Conservation (phyloP, 2,113 vertebrate genomes). For the Podarcis raffonei region DNA sequence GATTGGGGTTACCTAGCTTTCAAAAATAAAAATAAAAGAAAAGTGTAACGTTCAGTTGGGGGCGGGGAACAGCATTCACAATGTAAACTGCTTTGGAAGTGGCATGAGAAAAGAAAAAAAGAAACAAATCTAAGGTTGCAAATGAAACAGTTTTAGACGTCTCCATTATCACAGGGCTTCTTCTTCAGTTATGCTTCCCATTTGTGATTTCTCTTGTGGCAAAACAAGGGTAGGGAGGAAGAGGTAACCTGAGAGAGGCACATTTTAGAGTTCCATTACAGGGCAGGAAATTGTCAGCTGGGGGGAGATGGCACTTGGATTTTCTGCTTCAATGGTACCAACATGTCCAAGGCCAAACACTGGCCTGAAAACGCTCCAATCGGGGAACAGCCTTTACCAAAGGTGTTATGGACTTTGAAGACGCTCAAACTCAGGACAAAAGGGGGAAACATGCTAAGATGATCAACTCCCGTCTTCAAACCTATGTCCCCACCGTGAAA, state of each 20-base stretch:
- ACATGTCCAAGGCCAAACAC: neutral
- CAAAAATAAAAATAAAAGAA: neutral
- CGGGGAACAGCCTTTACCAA: no score
- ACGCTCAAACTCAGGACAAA: no score
- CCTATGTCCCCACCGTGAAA: no score
- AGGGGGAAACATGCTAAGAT: no score
- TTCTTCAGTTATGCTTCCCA: fast-evolving
- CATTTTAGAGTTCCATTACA: neutral
- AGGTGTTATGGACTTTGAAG: no score
- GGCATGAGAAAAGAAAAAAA: neutral
- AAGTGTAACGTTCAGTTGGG: slow-evolving; percentile 9
- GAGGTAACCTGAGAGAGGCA: neutral
- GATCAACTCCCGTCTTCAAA: no score
- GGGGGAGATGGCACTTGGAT: neutral
- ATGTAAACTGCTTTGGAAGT: fast-evolving
- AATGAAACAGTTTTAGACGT: neutral
- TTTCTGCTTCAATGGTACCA: neutral
- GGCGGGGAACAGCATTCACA: slow-evolving; percentile 37
- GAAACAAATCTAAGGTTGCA: neutral
- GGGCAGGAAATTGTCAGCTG: neutral
- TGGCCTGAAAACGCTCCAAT: no score
- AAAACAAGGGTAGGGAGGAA: neutral
- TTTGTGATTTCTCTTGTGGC: neutral
- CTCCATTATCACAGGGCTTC: neutral
- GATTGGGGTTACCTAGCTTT: slow-evolving; percentile 51